A percentile compares a stretch with the other conserved stretches of the same genome.
Conservation (phyloP, 1,140 invertebrate genomes). For the Paracyclopina nana region DNA sequence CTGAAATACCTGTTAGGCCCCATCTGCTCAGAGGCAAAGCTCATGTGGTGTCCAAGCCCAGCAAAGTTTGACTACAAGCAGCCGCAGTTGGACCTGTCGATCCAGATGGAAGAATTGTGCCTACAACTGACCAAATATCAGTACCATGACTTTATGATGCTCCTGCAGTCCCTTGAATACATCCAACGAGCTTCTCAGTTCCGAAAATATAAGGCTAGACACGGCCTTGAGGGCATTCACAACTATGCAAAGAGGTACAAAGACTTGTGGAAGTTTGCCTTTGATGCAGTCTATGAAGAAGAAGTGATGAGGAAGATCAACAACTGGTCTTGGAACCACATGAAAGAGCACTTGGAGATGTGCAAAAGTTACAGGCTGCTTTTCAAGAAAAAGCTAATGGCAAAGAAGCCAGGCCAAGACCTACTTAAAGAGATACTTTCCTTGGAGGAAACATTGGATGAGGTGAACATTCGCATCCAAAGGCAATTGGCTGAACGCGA, state of each 20-base stretch:
- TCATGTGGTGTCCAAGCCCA: conserved; percentile 1
- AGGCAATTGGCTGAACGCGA: conserved; percentile 2
- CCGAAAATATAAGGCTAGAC: conserved; percentile 5
- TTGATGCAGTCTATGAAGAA: background rate
- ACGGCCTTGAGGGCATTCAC: background rate
- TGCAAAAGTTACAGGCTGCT: background rate
- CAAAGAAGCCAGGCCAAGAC: background rate
- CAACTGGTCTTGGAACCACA: conserved; percentile 6
- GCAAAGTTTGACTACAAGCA: background rate
- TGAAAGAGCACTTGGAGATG: background rate
- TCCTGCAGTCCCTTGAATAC: conserved; percentile 4
- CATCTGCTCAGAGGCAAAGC: background rate
- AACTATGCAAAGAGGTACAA: background rate
- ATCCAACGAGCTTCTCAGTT: conserved; percentile 2
- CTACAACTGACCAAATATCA: conserved; percentile 7
- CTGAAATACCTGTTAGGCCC: conserved; percentile 11
- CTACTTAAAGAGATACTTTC: background rate
- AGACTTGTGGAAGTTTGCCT: conserved; percentile 7
- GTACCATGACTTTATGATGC: conserved; percentile 11
- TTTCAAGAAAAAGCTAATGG: background rate
- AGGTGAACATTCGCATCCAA: conserved; percentile 3
- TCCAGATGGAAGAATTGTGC: conserved; percentile 4
- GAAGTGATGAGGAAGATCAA: background rate
- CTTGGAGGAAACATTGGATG: background rate
- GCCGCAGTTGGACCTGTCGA: background rate